A percentile compares a stretch with the other conserved stretches of the same genome.
These are phyloP conservation scores for Babyrousa celebensis DNA, from an alignment of 2,797 vertebrate species.

Conservation along the genomic window DNA sequence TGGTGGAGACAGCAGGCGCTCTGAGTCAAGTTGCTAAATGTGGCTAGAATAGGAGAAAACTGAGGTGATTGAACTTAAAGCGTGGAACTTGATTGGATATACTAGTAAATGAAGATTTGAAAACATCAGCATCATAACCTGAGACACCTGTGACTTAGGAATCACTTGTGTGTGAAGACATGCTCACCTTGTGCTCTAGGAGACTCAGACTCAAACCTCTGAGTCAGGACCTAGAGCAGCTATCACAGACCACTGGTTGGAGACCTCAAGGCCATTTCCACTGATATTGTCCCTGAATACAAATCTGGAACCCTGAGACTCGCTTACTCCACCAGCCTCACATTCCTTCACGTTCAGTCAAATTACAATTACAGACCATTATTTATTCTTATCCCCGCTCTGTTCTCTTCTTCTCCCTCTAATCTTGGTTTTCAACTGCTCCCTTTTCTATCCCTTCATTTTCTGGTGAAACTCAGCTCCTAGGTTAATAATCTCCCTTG, in stretches of 20 bases:
- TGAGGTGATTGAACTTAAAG: slow-evolving; percentile 58
- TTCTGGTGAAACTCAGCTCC: not conserved
- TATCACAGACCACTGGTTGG: not conserved
- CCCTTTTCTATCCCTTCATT: not conserved
- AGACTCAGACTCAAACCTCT: not conserved
- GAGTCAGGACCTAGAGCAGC: not conserved
- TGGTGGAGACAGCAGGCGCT: not conserved
- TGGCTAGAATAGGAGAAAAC: slow-evolving; percentile 59
- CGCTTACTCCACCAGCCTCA: not conserved
- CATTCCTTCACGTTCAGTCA: not conserved
- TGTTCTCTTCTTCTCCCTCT: not conserved
- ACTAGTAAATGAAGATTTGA: slow-evolving; percentile 56
- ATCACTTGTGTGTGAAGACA: not conserved
- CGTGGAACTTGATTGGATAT: not conserved
- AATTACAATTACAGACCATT: not conserved
- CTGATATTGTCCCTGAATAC: not conserved
- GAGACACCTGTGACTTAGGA: not conserved
- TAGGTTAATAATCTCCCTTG: slow-evolving; percentile 7
- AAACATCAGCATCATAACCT: not conserved
- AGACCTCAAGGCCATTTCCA: not conserved
- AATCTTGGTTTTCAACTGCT: not conserved
- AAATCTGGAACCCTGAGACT: not conserved
- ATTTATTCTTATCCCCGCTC: not conserved
- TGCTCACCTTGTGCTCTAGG: not conserved
- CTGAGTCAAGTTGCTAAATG: slow-evolving; percentile 58